Evolutionary conservation across 1,140 invertebrate species (phyloP), one percentile per base, ranked within the genome.

Genomic region (Liolophura sinensis): DNA sequence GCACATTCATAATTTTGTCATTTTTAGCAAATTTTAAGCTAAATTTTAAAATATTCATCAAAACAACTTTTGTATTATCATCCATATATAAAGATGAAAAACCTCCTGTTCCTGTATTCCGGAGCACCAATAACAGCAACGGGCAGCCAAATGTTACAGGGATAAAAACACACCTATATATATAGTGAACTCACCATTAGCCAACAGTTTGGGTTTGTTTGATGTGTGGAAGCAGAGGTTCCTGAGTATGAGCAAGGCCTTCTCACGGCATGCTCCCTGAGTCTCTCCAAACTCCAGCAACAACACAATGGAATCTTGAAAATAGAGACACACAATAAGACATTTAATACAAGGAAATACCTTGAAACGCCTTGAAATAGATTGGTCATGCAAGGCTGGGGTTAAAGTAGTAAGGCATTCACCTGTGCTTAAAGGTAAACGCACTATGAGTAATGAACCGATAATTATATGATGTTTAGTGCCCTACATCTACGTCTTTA

Each of bases 191-290:
- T 57, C 73, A 84, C 82, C 79, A 73, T 78, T 78, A 12, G 82
- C 73, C 3, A 84, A 65, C 7, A 84, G 68, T 67, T 82, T 82
- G 5, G 81, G 77, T 70, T 83, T 82, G 68, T 82, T 82, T 54
- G 75, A 62, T n/a, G 77, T 62, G 62, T 84, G 80, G 67, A 78
- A 83, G 61, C 78, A 79, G 15, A 84, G 69, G 66, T 84, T 84
- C 62, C 82, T 73, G 11, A 84, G 64, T 25, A 81, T 75, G 0
- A 83, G 72, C 7, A 76, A 49, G 18, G 78, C 71, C 64, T 68
- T 68, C 60, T 80, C 71, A 54, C 72, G 70, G n/a, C 51, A 58
- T 11, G 65, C 61, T n/a, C 67, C 69, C 9, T 72, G 68, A 64
- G 68, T 67, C 22, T 77, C 73, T 46, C 79, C 59, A 70, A 81